A percentile compares a stretch with the other conserved stretches of the same genome.
These are phyloP conservation scores for Hirtodrosophila cameraria DNA, from an alignment of 2,888 invertebrate species.

Conservation along the genomic window DNA sequence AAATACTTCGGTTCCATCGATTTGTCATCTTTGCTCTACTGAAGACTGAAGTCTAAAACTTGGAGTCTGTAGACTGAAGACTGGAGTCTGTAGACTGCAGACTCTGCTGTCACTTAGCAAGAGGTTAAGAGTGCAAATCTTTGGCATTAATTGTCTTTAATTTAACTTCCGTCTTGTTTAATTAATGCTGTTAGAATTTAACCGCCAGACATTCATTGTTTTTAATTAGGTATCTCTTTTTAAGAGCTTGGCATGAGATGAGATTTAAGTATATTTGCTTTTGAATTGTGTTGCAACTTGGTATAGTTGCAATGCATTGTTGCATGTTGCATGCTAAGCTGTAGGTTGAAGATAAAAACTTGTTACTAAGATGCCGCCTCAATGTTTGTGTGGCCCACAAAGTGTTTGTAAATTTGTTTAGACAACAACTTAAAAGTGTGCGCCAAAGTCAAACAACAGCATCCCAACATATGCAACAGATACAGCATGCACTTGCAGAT, in stretches of 20 bases:
- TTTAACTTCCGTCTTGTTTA: slow-evolving; percentile 72
- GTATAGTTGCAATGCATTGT: slow-evolving; percentile 29
- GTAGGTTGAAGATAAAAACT: slow-evolving; percentile 22
- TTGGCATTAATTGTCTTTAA: slow-evolving; percentile 72
- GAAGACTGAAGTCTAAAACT: slow-evolving; percentile 4
- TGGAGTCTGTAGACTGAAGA: background rate
- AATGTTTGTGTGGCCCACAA: slow-evolving; percentile 45
- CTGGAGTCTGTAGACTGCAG: slow-evolving; percentile 5
- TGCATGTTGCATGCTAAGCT: slow-evolving; percentile 16
- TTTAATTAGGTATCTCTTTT: slow-evolving; percentile 41
- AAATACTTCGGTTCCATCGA: no score
- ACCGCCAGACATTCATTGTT: slow-evolving; percentile 48
- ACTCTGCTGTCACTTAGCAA: slow-evolving; percentile 5
- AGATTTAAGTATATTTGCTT: slow-evolving; percentile 45
- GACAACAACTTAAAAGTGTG: slow-evolving; percentile 47
- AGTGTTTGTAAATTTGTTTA: slow-evolving; percentile 52
- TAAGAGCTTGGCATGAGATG: slow-evolving; percentile 24
- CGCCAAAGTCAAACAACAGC: slow-evolving; percentile 10
- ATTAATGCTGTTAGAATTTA: slow-evolving; percentile 53
- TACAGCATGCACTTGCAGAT: slow-evolving; percentile 16
- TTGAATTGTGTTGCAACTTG: background rate
- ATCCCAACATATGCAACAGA: no score
- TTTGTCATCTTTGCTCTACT: no score
- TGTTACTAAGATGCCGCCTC: slow-evolving; percentile 30
- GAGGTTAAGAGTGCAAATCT: slow-evolving; percentile 58